phyloP scores from a whole-genome alignment of 2,888 invertebrate species.

The Holacanthella duospinosa region DNA sequence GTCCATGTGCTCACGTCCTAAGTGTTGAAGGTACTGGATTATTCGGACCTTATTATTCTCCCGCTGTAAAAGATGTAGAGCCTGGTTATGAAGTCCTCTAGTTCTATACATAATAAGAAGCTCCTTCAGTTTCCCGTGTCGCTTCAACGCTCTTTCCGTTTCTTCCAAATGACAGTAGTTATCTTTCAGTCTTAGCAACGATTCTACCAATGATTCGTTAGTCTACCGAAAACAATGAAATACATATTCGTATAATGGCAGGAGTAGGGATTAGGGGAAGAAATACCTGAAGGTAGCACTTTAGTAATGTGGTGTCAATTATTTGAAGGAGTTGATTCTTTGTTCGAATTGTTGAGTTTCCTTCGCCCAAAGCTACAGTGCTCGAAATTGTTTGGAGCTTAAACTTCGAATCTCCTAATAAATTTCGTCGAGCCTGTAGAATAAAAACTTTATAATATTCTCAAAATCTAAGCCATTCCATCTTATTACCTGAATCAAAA shows the following conservation, averaged over 20 bases:
- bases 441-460: neutral
- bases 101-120: slow-evolving; percentile 87
- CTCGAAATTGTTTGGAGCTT: slow-evolving; percentile 29
- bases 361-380: slow-evolving; percentile 40
- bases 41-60: slow-evolving; percentile 68
- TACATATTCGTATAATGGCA: slow-evolving; percentile 6
- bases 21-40: slow-evolving; percentile 77
- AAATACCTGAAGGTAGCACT: slow-evolving; percentile 83
- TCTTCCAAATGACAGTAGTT: slow-evolving; percentile 88
- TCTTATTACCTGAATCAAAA: slow-evolving; percentile 59
- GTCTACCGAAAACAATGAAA: slow-evolving; percentile 51
- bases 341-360: slow-evolving; percentile 45
- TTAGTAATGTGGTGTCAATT: slow-evolving; percentile 91
- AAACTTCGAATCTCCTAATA: slow-evolving; percentile 21
- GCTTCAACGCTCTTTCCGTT: slow-evolving; percentile 76
- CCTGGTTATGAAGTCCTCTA: slow-evolving; percentile 69
- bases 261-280: no score
- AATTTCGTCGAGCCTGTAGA: slow-evolving; percentile 22
- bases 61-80: slow-evolving; percentile 71
- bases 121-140: slow-evolving; percentile 80
- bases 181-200: slow-evolving; percentile 67
- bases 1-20: slow-evolving; percentile 62
- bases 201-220: slow-evolving; percentile 87
- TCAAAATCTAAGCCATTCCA: neutral
- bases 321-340: slow-evolving; percentile 68